These are phyloP conservation scores for Pemphredon lugubris DNA, from an alignment of 2,888 invertebrate genomes.

Conservation along the genomic window DNA sequence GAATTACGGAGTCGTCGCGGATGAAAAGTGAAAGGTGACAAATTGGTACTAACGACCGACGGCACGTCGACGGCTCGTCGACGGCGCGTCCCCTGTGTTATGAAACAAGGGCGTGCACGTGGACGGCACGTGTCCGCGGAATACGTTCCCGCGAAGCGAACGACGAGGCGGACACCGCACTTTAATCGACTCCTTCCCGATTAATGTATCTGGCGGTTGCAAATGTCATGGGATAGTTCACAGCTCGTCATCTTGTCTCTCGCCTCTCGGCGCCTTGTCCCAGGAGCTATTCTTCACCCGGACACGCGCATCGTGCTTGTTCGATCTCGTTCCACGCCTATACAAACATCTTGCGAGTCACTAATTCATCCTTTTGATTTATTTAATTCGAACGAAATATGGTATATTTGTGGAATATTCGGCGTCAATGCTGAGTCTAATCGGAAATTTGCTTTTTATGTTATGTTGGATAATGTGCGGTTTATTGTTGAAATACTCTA, in stretches of 20 bases:
- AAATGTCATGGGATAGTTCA: constrained; percentile 71
- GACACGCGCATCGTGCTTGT: too few relatives aligned
- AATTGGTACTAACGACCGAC: neutral
- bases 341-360: too few relatives aligned
- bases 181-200: constrained; percentile 37
- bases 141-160: neutral
- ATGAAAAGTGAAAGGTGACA: neutral
- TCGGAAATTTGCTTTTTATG: too few relatives aligned
- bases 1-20: constrained; percentile 8
- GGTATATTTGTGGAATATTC: too few relatives aligned
- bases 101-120: neutral
- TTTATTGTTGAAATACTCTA: too few relatives aligned
- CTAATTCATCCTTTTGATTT: too few relatives aligned
- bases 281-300: too few relatives aligned
- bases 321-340: too few relatives aligned
- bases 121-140: constrained; percentile 30
- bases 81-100: neutral
- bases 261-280: constrained; percentile 24
- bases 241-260: constrained; percentile 57
- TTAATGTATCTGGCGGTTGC: constrained; percentile 47
- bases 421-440: too few relatives aligned
- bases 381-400: too few relatives aligned
- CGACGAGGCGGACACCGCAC: constrained; percentile 26
- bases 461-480: too few relatives aligned
- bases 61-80: too few relatives aligned